Evolutionary conservation across 2,888 invertebrate species (phyloP).

Genomic region (Hydrotaea diabolus): DNA sequence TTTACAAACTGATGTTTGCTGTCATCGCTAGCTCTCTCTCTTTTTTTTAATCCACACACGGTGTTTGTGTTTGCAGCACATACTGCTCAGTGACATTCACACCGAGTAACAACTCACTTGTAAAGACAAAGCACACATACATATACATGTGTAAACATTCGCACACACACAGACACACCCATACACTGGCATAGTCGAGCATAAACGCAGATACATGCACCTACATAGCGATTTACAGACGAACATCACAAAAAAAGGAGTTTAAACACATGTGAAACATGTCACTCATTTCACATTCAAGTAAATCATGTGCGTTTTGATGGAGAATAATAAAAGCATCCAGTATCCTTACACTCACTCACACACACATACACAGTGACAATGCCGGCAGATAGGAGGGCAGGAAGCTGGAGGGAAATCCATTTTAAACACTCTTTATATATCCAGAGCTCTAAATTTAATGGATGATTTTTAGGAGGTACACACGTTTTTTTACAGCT

Average conservation of each 20-base stretch:
- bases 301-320: conserved; percentile 20
- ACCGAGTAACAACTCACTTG: conserved; percentile 30
- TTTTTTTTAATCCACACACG: conserved; percentile 18
- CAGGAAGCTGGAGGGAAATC: background rate
- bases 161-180: background rate
- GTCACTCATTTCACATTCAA: conserved; percentile 22
- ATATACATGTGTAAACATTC: too few species aligned
- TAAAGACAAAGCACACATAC: conserved; percentile 23
- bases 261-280: conserved; percentile 3
- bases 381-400: background rate
- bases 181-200: background rate
- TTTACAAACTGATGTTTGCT: conserved; percentile 14
- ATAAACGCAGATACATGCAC: too few species aligned
- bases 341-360: too few species aligned
- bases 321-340: conserved; percentile 9
- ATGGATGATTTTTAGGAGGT: background rate
- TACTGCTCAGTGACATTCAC: conserved; percentile 33
- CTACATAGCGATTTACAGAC: background rate
- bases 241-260: background rate
- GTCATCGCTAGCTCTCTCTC: background rate
- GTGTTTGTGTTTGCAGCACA: conserved; percentile 19
- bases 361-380: too few species aligned
- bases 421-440: background rate
- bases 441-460: conserved; percentile 13
- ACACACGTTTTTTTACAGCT: background rate